Evolutionary conservation across 1,140 invertebrate species (phyloP).

Genomic region (Drosophila kepulauana): DNA sequence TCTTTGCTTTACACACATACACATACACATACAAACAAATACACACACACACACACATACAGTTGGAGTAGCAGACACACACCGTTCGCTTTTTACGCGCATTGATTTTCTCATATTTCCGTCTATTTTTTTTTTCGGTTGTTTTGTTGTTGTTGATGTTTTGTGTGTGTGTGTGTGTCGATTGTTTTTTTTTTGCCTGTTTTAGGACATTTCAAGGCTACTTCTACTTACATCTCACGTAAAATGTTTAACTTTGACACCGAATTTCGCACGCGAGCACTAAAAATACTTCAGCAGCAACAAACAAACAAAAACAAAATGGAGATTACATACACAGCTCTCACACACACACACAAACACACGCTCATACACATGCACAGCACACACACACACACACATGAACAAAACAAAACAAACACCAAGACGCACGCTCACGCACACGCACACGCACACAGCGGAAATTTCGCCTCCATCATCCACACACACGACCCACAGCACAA

Average conservation of each 20-base stretch:
- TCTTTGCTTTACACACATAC: slow-evolving; percentile 37
- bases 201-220: slow-evolving; percentile 70
- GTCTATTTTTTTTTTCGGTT: slow-evolving; percentile 27
- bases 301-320: slow-evolving; percentile 29
- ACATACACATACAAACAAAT: slow-evolving; percentile 15
- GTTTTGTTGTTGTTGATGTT: slow-evolving; percentile 24
- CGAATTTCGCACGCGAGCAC: slow-evolving; percentile 71
- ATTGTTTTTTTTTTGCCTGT: slow-evolving; percentile 33
- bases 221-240: slow-evolving; percentile 62
- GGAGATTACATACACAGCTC: slow-evolving; percentile 1
- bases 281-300: slow-evolving; percentile 64
- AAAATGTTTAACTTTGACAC: slow-evolving; percentile 66
- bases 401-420: slow-evolving; percentile 26
- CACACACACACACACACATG: slow-evolving; percentile 22
- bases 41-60: slow-evolving; percentile 12
- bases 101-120: slow-evolving; percentile 73
- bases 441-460: slow-evolving; percentile 34
- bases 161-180: slow-evolving; percentile 7
- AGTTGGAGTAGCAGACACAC: slow-evolving; percentile 9
- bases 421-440: slow-evolving; percentile 32
- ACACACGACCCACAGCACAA: not conserved
- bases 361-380: slow-evolving; percentile 21
- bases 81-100: slow-evolving; percentile 42
- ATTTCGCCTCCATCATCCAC: slow-evolving; percentile 25
- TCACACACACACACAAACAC: slow-evolving; percentile 4